Evolutionary conservation across 2,888 invertebrate species (phyloP).

Genomic region (Linhomoeus sp.): DNA sequence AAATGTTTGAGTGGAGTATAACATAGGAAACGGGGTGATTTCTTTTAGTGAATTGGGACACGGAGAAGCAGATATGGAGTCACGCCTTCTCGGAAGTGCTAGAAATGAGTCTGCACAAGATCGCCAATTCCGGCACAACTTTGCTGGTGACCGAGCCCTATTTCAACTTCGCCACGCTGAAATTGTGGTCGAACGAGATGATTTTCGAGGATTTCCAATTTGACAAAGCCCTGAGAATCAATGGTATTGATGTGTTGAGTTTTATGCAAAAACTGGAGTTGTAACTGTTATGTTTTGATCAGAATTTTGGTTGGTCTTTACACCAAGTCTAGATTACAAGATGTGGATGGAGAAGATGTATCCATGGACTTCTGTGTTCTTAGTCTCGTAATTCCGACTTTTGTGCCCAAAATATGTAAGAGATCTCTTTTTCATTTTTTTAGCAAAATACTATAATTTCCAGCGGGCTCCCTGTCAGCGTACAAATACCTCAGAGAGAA

Average conservation of each 20-base stretch:
- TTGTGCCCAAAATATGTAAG: too few species aligned
- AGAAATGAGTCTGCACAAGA: conserved; percentile 13
- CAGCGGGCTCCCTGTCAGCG: neutral
- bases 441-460: neutral
- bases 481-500: neutral
- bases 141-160: conserved; percentile 70
- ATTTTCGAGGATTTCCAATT: conserved; percentile 94
- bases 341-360: too few species aligned
- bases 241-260: conserved; percentile 14
- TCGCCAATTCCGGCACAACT: conserved; percentile 47
- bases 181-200: conserved; percentile 82
- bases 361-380: too few species aligned
- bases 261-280: neutral
- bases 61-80: conserved; percentile 81
- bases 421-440: too few species aligned
- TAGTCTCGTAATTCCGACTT: too few species aligned
- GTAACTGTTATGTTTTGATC: too few species aligned
- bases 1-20: too few species aligned
- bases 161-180: conserved; percentile 72
- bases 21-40: too few species aligned
- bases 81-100: conserved; percentile 61
- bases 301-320: too few species aligned
- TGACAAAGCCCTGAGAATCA: conserved; percentile 40
- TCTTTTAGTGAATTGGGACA: conserved; percentile 69
- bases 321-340: too few species aligned